Conservation (phyloP, 2,113 vertebrate genomes). For the Anhinga anhinga region DNA sequence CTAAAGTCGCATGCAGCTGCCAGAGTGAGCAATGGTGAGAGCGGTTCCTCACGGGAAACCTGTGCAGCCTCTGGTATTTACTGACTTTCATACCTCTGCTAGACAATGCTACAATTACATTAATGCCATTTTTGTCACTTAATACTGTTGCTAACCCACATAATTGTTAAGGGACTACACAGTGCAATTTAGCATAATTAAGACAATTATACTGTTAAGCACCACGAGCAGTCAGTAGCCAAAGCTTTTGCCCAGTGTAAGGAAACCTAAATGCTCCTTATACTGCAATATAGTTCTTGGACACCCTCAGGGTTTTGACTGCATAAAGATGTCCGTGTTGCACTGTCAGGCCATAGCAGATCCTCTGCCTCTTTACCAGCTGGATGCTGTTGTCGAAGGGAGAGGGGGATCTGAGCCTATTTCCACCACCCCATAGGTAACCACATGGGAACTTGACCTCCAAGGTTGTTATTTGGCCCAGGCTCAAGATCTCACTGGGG, state of each 20-base stretch:
- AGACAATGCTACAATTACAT: not conserved
- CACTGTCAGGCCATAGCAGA: not conserved
- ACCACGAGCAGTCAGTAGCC: not conserved
- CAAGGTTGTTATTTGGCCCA: not conserved
- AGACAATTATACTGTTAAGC: constrained; percentile 9
- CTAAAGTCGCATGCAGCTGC: not conserved
- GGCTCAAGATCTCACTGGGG: not conserved
- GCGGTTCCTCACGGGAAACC: not conserved
- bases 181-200: constrained; percentile 9
- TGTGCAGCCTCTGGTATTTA: not conserved
- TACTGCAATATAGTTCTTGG: not conserved
- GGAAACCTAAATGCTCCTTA: not conserved
- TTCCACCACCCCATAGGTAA: not conserved
- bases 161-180: constrained; percentile 35
- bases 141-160: not conserved
- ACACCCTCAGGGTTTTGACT: not conserved
- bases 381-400: not conserved
- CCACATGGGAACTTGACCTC: not conserved
- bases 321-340: not conserved
- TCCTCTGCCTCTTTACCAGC: not conserved
- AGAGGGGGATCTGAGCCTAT: not conserved
- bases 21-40: not conserved
- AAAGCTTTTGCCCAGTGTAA: not conserved
- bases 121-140: constrained; percentile 14
- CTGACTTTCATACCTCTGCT: not conserved